These are phyloP conservation scores for Cydia pomonella DNA, from an alignment of 1,140 invertebrate genomes.

Conservation along the genomic window DNA sequence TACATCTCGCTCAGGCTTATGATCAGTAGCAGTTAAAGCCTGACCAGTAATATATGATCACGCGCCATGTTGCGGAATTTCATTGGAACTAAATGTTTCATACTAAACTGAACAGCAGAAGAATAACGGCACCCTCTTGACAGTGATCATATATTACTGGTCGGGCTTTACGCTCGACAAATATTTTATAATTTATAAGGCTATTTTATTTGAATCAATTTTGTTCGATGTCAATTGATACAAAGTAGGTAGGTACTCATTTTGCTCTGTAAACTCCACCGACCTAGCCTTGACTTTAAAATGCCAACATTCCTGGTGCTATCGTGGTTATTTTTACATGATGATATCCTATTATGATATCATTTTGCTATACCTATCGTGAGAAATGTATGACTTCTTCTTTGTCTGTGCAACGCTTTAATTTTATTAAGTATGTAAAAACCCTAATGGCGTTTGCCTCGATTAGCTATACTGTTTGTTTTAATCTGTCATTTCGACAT, in stretches of 20 bases:
- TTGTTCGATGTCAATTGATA: background rate
- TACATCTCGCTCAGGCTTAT: too few relatives aligned
- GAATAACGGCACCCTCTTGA: too few relatives aligned
- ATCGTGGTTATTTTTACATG: slow-evolving; percentile 31
- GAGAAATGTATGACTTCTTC: background rate
- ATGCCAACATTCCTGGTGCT: slow-evolving; percentile 43
- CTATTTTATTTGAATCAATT: background rate
- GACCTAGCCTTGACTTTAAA: slow-evolving; percentile 47
- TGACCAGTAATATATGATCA: too few relatives aligned
- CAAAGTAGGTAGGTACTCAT: background rate
- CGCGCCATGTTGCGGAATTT: too few relatives aligned
- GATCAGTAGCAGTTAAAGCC: too few relatives aligned
- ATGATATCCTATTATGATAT: slow-evolving; percentile 26
- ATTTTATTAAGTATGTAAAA: background rate
- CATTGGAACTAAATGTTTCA: too few relatives aligned
- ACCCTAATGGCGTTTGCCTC: too few relatives aligned
- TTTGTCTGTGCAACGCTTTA: background rate
- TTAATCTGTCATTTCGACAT: too few relatives aligned
- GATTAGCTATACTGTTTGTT: too few relatives aligned
- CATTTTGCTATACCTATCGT: slow-evolving; percentile 13
- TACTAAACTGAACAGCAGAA: too few relatives aligned
- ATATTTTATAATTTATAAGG: background rate
- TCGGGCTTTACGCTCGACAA: too few relatives aligned
- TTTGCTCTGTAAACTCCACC: slow-evolving; percentile 23
- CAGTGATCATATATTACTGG: too few relatives aligned